phyloP scores from a whole-genome alignment of 2,113 vertebrate species.

The Siniperca knerii region DNA sequence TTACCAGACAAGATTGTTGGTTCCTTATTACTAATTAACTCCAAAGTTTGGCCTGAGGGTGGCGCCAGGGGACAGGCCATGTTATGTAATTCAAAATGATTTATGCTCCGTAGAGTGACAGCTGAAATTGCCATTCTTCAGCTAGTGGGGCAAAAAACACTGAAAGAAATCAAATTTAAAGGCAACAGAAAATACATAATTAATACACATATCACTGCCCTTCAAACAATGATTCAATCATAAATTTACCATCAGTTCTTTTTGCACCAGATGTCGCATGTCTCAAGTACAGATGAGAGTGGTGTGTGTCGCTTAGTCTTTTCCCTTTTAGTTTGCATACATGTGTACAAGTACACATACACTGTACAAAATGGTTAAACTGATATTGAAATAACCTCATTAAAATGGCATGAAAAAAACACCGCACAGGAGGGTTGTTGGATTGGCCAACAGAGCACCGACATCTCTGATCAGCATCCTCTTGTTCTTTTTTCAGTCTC shows the following conservation, averaged over 20 bases:
- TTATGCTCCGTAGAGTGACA: neutral
- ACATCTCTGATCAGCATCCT: neutral
- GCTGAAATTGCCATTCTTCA: no score
- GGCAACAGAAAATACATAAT: conserved; percentile 10
- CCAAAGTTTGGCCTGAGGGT: conserved; percentile 43
- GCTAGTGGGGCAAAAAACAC: neutral
- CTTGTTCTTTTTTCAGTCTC: neutral
- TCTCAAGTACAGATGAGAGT: conserved; percentile 10
- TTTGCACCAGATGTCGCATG: conserved; percentile 29
- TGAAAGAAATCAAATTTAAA: conserved; percentile 23
- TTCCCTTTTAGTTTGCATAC: conserved; percentile 40
- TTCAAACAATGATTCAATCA: conserved; percentile 11
- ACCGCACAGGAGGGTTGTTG: neutral
- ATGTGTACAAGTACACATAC: neutral
- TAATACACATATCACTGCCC: neutral
- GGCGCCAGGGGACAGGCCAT: conserved; percentile 50
- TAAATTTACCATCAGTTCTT: conserved; percentile 7
- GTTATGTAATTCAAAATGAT: conserved; percentile 7
- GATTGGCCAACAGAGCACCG: neutral
- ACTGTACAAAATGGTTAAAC: conserved; percentile 17
- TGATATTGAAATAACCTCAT: neutral
- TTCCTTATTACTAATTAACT: neutral
- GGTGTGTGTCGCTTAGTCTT: neutral
- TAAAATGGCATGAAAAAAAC: neutral
- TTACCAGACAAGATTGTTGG: neutral